phyloP scores from a whole-genome alignment of 2,113 vertebrate genomes.

The Calidris pugnax region DNA sequence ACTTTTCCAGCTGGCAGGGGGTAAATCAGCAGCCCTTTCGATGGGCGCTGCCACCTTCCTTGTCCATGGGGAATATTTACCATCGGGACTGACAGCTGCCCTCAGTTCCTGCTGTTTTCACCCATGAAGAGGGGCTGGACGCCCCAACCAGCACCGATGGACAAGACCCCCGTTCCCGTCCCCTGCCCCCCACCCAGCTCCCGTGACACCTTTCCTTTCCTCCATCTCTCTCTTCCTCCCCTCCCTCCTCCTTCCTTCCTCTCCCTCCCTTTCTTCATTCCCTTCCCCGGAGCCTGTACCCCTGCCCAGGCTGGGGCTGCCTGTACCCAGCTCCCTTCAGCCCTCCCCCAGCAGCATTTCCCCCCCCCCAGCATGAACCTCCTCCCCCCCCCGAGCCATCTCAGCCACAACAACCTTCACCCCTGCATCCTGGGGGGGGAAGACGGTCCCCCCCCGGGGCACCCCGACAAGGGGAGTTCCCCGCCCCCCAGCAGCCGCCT shows the following conservation, averaged over 20 bases:
- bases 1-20: neutral
- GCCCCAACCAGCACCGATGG: neutral
- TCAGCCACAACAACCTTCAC: rapidly evolving
- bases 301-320: neutral
- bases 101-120: neutral
- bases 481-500: neutral
- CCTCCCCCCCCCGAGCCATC: rapidly evolving
- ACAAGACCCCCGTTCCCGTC: neutral
- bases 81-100: neutral
- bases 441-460: neutral
- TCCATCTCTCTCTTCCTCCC: neutral
- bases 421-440: neutral
- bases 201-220: rapidly evolving
- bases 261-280: neutral
- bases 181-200: neutral
- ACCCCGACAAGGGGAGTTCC: neutral
- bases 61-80: neutral
- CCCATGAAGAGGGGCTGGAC: neutral
- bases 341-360: neutral
- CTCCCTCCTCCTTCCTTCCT: neutral
- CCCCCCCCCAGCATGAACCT: neutral
- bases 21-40: neutral
- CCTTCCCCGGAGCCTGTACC: neutral
- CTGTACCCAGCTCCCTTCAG: neutral
- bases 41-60: neutral